phyloP scores from a whole-genome alignment of 1,140 invertebrate species.

The Yoshiicerus persimilis region DNA sequence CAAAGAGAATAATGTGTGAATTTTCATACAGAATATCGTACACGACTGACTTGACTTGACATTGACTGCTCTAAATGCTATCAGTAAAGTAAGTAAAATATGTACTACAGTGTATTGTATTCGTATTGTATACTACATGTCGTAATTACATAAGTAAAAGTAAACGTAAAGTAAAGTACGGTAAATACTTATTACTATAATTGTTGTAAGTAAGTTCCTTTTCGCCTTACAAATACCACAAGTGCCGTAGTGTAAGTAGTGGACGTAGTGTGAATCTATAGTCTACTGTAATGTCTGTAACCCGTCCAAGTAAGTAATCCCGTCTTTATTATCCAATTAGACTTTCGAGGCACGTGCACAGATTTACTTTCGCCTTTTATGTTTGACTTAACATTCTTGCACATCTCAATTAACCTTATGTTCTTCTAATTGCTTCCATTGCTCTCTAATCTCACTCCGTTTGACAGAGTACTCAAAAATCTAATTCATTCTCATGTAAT shows the following conservation, averaged over 20 bases:
- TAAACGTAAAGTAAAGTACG: not conserved
- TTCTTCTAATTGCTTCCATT: not conserved
- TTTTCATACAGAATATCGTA: constrained; percentile 23
- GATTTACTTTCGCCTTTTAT: not conserved
- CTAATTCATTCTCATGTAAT: not conserved
- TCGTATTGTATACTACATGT: constrained; percentile 19
- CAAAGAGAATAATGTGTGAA: constrained; percentile 2
- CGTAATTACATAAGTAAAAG: not conserved
- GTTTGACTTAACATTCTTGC: not conserved
- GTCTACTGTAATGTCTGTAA: constrained; percentile 20
- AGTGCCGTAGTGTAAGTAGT: constrained; percentile 13
- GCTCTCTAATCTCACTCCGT: not conserved
- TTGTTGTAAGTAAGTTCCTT: constrained; percentile 10
- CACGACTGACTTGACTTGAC: constrained; percentile 21
- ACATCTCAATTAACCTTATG: constrained; percentile 4
- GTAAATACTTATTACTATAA: not conserved
- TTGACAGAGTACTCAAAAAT: not conserved
- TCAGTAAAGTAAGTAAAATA: constrained; percentile 19
- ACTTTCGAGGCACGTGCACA: constrained; percentile 16
- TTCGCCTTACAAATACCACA: constrained; percentile 22
- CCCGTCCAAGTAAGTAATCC: constrained; percentile 21
- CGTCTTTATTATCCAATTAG: constrained; percentile 20
- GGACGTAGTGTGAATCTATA: constrained; percentile 7
- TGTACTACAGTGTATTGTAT: not conserved
- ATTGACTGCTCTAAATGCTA: constrained; percentile 9